A percentile compares a stretch with the other conserved stretches of the same genome.
phyloP scores from a whole-genome alignment of 2,888 invertebrate genomes.

The Protonemura montana region DNA sequence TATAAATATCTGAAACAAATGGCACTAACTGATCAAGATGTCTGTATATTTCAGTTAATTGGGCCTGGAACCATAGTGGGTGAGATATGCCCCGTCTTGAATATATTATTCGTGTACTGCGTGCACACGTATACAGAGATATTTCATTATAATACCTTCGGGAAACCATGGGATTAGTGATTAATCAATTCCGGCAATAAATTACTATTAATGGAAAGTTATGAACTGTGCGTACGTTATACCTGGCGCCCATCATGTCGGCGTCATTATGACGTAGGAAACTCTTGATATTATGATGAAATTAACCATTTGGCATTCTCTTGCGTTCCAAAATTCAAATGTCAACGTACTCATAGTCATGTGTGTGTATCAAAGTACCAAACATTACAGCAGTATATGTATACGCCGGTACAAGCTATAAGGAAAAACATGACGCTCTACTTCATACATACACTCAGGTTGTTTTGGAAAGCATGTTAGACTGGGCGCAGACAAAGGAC shows the following conservation, averaged over 20 bases:
- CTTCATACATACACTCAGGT: not conserved
- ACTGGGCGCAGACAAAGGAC: conserved; percentile 4
- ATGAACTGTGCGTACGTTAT: not conserved
- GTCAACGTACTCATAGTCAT: not conserved
- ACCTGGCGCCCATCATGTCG: not conserved
- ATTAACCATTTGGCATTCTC: not conserved
- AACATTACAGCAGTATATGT: not conserved
- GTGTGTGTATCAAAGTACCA: too few species aligned
- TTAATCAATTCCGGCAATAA: not conserved
- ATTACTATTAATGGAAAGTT: conserved; percentile 7
- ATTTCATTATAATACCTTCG: not conserved
- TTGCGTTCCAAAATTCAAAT: not conserved
- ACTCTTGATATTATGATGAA: not conserved
- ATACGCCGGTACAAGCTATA: not conserved
- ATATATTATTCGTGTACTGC: not conserved
- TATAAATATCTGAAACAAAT: not conserved
- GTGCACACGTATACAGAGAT: not conserved
- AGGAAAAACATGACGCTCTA: not conserved
- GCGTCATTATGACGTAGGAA: not conserved
- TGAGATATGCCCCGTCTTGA: conserved; percentile 30
- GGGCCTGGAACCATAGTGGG: conserved; percentile 12
- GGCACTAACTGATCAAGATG: not conserved
- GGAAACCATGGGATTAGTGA: not conserved
- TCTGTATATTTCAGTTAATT: conserved; percentile 35
- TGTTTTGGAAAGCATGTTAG: conserved; percentile 8